Evolutionary conservation across 2,113 vertebrate genomes (phyloP).

Genomic region (Heterocephalus glaber): DNA sequence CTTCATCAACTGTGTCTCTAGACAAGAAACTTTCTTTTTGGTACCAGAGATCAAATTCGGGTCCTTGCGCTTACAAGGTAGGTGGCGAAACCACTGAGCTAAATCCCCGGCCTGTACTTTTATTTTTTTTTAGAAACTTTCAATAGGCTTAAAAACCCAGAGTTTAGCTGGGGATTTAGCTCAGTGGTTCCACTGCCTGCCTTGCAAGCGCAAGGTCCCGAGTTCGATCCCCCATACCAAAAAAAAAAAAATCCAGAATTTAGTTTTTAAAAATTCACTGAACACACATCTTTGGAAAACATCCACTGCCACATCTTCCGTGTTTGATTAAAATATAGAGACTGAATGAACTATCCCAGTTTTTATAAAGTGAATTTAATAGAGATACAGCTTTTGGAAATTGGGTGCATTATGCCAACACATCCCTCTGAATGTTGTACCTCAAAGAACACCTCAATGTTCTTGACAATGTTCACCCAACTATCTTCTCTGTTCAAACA

Average conservation of each 20-base stretch:
- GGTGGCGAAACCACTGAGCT: too few relatives aligned
- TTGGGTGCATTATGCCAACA: not conserved
- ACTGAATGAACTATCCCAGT: not conserved
- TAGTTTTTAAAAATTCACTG: constrained; percentile 9
- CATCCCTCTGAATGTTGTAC: not conserved
- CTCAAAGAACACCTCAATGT: not conserved
- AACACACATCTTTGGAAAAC: constrained; percentile 25
- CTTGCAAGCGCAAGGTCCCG: too few relatives aligned
- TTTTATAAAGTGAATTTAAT: not conserved
- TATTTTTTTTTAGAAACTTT: too few relatives aligned
- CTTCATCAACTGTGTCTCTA: not conserved
- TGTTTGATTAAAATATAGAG: constrained; percentile 37
- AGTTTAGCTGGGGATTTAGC: too few relatives aligned
- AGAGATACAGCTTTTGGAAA: constrained; percentile 25
- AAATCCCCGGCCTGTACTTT: too few relatives aligned
- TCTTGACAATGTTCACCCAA: not conserved
- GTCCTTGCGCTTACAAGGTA: too few relatives aligned
- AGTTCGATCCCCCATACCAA: too few relatives aligned
- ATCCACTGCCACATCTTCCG: not conserved
- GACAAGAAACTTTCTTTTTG: not conserved
- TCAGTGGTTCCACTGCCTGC: too few relatives aligned
- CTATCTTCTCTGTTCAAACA: constrained; percentile 16
- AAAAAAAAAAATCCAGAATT: not conserved
- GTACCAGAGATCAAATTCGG: too few relatives aligned
- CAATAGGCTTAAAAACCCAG: constrained; percentile 28